Evolutionary conservation across 1,140 invertebrate species (phyloP), one percentile per base, ranked within the genome.

Genomic region (Drosophila malerkotliana): DNA sequence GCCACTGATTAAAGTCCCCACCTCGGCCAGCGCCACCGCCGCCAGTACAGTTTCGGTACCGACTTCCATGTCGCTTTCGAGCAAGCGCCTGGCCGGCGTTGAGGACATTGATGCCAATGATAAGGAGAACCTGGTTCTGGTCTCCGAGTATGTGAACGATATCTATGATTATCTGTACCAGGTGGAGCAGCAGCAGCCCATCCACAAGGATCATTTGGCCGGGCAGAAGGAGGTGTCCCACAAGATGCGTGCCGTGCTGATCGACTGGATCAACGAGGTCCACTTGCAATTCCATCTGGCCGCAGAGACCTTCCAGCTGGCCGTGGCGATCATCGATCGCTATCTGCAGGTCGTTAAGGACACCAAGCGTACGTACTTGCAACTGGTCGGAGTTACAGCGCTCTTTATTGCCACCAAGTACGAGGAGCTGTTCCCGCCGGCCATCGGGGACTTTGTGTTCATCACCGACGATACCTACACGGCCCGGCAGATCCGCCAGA

Each of bases 181-280:
- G 14, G 84, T 97, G 67, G 96, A 98, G 92, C 92, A 72, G 32
- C 92, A 94, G 48, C 94, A 92, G 90, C 91, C 93, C 12, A 93
- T 97, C 9, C 72, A 82, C 4, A 80, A 92, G 37, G 92, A 94
- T 75, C 96, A 94, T 88, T 91, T 97, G 57, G 92, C 93, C 37
- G 93, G 92, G 2, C 94, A 96, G 77, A 79, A 92, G 61, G 91
- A 92, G 52, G 90, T 92, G 10, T 96, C 95, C 14, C 93, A 95
- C 0, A 96, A 95, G 84, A 99, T 99, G 98, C 94, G 98, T 63
- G 93, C 95, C 6, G 96, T 98, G 37, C 93, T 98, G 1, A 93
- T 99, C 67, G 97, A 99, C 92, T 99, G 98, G 98, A 92, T 99
- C 24, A 95, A 98, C 18, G 97, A 98, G 89, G 97, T 99, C 10